These are phyloP conservation scores for Lutjanus erythropterus DNA, from an alignment of 2,113 vertebrate genomes.

Conservation along the genomic window DNA sequence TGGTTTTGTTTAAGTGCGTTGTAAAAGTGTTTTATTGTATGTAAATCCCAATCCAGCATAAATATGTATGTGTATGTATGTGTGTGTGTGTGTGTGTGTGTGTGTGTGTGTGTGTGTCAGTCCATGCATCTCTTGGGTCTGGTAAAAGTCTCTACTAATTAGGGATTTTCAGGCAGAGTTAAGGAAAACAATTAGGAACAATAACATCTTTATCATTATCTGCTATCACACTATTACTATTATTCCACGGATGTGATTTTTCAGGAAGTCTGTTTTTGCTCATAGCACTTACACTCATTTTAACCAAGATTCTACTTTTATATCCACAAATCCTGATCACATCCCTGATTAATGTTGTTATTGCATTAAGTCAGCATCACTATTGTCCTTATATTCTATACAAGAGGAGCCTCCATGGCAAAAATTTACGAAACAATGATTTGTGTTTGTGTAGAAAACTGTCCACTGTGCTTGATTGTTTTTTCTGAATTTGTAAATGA, in stretches of 20 bases:
- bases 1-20: slow-evolving; percentile 25
- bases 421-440: slow-evolving; percentile 86
- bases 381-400: slow-evolving; percentile 57
- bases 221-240: slow-evolving; percentile 40
- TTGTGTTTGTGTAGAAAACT: slow-evolving; percentile 91
- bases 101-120: slow-evolving; percentile 39
- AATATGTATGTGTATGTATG: slow-evolving; percentile 12
- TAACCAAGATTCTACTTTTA: slow-evolving; percentile 15
- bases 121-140: slow-evolving; percentile 50
- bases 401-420: slow-evolving; percentile 50
- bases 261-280: slow-evolving; percentile 40
- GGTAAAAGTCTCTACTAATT: slow-evolving; percentile 49
- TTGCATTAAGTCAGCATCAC: slow-evolving; percentile 52
- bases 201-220: slow-evolving; percentile 55
- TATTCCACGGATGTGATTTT: slow-evolving; percentile 40
- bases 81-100: slow-evolving; percentile 31
- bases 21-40: background rate
- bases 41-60: no score
- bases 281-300: slow-evolving; percentile 27
- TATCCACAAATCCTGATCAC: slow-evolving; percentile 46
- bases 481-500: slow-evolving; percentile 88
- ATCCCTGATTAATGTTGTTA: slow-evolving; percentile 64
- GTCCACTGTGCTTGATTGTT: slow-evolving; percentile 95
- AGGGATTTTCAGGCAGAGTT: slow-evolving; percentile 54
- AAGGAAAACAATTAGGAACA: slow-evolving; percentile 50